Conservation (phyloP, 2,888 invertebrate genomes). For the Drosophila mimica region DNA sequence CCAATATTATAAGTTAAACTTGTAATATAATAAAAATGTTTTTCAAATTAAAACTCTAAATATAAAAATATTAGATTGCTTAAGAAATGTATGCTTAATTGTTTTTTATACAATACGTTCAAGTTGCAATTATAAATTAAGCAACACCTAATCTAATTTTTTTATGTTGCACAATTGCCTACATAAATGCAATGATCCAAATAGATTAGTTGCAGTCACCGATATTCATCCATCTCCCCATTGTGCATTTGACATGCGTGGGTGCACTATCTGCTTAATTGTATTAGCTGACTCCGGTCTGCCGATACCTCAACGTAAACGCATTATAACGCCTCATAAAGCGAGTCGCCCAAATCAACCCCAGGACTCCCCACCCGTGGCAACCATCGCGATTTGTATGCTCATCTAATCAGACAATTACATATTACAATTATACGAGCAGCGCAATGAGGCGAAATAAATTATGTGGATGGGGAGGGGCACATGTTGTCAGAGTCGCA, state of each 20-base stretch:
- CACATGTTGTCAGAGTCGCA: conserved; percentile 8
- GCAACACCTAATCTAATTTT: conserved; percentile 13
- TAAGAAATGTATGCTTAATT: neutral
- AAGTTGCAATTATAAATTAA: neutral
- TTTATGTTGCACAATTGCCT: conserved; percentile 13
- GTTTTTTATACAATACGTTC: neutral
- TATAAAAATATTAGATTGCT: neutral
- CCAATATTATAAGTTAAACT: neutral
- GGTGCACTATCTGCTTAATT: conserved; percentile 71
- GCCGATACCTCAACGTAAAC: conserved; percentile 60
- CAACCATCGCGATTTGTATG: conserved; percentile 50
- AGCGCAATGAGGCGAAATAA: conserved; percentile 70
- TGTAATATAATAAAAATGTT: neutral
- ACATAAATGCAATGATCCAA: conserved; percentile 11
- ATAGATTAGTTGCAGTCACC: conserved; percentile 13
- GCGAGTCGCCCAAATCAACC: conserved; percentile 10
- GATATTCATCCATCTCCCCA: neutral
- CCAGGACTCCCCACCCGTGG: neutral
- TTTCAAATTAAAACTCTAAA: neutral
- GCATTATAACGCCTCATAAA: conserved; percentile 76
- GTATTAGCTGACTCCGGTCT: conserved; percentile 64
- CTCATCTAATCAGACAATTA: conserved; percentile 67
- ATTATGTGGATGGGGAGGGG: conserved; percentile 33
- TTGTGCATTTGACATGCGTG: conserved; percentile 55
- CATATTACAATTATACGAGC: conserved; percentile 73